Conservation (phyloP, 2,888 invertebrate species). For the Dolichopus griseipennis region DNA sequence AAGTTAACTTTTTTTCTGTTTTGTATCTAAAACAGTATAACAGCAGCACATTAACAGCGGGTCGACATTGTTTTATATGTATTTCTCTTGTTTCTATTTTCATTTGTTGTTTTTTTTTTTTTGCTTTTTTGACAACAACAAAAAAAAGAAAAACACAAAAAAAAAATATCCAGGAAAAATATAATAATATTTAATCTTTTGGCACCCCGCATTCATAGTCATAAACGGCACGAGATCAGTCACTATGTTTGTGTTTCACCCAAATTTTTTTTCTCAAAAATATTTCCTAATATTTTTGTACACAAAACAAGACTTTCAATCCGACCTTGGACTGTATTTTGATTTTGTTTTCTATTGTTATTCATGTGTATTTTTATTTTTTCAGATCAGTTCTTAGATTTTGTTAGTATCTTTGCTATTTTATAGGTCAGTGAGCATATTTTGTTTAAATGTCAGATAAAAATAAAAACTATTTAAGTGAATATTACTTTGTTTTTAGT, state of each 20-base stretch:
- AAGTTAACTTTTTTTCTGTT: too few relatives aligned
- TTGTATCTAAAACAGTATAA: background rate
- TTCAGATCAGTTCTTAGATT: too few relatives aligned
- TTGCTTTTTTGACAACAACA: background rate
- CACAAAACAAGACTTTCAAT: background rate
- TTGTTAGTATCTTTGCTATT: background rate
- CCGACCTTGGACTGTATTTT: background rate
- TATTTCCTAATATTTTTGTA: background rate
- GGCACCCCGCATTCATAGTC: background rate
- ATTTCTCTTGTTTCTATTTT: background rate
- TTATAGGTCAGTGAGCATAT: background rate
- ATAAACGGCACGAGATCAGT: constrained; percentile 6
- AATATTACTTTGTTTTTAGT: too few relatives aligned
- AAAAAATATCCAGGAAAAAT: background rate
- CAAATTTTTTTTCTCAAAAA: background rate
- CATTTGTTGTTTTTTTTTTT: too few relatives aligned
- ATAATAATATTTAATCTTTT: background rate
- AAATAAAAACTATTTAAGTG: background rate
- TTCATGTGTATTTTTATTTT: background rate
- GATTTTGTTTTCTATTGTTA: background rate
- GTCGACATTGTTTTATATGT: background rate
- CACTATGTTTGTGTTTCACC: background rate
- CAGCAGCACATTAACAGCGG: background rate
- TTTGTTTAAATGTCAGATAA: background rate
- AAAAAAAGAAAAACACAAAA: background rate